These are phyloP conservation scores for Sipha maydis DNA, from an alignment of 2,888 invertebrate genomes.

Conservation along the genomic window DNA sequence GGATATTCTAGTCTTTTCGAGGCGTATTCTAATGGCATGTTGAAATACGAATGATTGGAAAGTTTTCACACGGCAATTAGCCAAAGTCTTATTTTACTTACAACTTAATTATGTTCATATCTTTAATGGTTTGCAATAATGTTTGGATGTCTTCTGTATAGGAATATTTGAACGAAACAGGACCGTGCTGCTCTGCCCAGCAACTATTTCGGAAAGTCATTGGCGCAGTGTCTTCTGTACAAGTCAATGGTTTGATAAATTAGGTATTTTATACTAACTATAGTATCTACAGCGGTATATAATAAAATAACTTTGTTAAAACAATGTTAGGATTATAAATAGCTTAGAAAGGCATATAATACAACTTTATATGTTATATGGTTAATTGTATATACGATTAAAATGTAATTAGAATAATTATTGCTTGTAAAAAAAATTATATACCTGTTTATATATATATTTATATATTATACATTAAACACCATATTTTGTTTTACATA, in stretches of 20 bases:
- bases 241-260: not conserved
- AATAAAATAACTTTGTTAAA: no score
- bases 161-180: slow-evolving; percentile 42
- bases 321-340: no score
- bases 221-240: slow-evolving; percentile 38
- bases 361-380: no score
- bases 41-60: not conserved
- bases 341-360: no score
- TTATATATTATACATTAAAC: no score
- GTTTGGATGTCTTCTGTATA: slow-evolving; percentile 49
- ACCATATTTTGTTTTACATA: not conserved
- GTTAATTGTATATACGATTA: no score
- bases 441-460: no score
- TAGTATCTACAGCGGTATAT: no score
- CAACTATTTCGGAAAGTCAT: slow-evolving; percentile 28
- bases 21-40: not conserved
- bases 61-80: not conserved
- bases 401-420: no score
- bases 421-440: no score
- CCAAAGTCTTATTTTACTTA: slow-evolving; percentile 7
- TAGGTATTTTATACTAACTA: not conserved
- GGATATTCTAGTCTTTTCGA: not conserved
- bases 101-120: slow-evolving; percentile 48
- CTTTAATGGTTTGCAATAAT: slow-evolving; percentile 45
- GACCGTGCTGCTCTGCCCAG: slow-evolving; percentile 18